A percentile compares a stretch with the other conserved stretches of the same genome.
Conservation (phyloP, 2,888 invertebrate species). For the Theodoxus fluviatilis region DNA sequence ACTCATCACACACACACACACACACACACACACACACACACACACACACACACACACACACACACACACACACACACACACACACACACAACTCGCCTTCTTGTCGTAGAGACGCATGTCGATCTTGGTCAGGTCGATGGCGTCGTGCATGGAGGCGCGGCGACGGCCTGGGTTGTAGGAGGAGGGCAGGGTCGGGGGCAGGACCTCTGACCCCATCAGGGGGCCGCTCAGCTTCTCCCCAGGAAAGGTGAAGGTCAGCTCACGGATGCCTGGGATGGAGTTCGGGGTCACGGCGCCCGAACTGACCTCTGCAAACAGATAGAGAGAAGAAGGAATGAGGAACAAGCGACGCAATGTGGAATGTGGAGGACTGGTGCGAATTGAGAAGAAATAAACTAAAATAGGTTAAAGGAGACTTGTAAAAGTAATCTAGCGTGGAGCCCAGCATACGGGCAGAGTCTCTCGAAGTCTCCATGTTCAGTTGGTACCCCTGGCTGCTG, state of each 20-base stretch:
- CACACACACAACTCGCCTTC: constrained; percentile 41
- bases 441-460: too few relatives aligned
- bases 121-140: constrained; percentile 70
- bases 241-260: constrained; percentile 49
- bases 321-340: background rate
- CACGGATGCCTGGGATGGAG: constrained; percentile 44
- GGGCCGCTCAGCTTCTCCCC: constrained; percentile 42
- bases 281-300: constrained; percentile 48
- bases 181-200: constrained; percentile 37
- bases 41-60: constrained; percentile 21
- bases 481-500: too few relatives aligned
- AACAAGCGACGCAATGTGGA: too few relatives aligned
- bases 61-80: constrained; percentile 8
- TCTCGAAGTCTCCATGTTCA: too few relatives aligned
- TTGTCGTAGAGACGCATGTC: constrained; percentile 60
- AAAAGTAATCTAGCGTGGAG: too few relatives aligned
- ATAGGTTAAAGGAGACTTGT: background rate
- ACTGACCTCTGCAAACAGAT: constrained; percentile 35
- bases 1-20: background rate
- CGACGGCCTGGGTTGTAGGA: constrained; percentile 44
- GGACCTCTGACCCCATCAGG: constrained; percentile 39
- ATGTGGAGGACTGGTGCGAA: too few relatives aligned
- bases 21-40: background rate
- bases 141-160: constrained; percentile 71
- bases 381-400: background rate